Base-by-base conservation (phyloP, 1,140 invertebrate genomes). In the Cherax destructor region DNA sequence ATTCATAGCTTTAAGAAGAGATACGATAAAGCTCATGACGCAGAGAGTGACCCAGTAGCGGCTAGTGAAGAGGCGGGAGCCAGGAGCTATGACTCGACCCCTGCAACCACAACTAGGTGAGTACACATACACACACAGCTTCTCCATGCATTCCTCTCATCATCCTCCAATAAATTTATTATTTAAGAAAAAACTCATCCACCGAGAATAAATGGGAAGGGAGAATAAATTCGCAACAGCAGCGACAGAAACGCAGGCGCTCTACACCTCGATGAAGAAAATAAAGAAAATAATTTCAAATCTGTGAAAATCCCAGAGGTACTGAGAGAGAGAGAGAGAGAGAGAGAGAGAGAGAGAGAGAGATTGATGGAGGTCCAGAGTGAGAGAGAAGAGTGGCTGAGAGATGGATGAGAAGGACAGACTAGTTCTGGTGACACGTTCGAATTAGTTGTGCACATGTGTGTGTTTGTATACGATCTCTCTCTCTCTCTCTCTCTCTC, bases 51-150 rank as follows among this genome's bases (percentile, higher is more conserved):
- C n/a, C n/a, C n/a, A n/a, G n/a, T n/a, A n/a, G n/a, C n/a, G n/a
- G n/a, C n/a, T n/a, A n/a, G n/a, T n/a, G n/a, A n/a, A n/a, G n/a
- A n/a, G n/a, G n/a, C n/a, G n/a, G n/a, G n/a, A n/a, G n/a, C n/a
- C n/a, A n/a, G n/a, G n/a, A n/a, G n/a, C n/a, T n/a, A n/a, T n/a
- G n/a, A n/a, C n/a, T n/a, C n/a, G n/a, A n/a, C n/a, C n/a, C n/a
- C n/a, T n/a, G n/a, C n/a, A n/a, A n/a, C n/a, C n/a, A n/a, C n/a
- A n/a, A n/a, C n/a, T n/a, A n/a, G n/a, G n/a, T n/a, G n/a, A 16
- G 49, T 78, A 78, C 77, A 47, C 77, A 79, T 41, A 47, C 77
- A 79, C 77, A 47, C 41, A 79, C 77, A 79, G 10, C 61, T 21
- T 65, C 61, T 59, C 61, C 11, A 65, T 9, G 52, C 52, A 56